phyloP scores from a whole-genome alignment of 1,140 invertebrate species.

The Megalonaias nervosa region DNA sequence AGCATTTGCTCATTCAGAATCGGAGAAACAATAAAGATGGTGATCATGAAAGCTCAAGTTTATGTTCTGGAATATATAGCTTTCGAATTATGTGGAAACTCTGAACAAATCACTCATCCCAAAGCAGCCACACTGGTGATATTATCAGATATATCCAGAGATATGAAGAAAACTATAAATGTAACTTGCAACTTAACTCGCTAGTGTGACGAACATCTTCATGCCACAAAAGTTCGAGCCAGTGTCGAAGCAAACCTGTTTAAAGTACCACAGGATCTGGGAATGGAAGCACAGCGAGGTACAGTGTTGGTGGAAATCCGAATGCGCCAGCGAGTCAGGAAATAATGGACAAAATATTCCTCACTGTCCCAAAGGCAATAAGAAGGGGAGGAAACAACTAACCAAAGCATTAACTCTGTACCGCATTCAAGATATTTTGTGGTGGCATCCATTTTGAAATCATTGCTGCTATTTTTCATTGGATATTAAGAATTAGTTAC shows the following conservation, averaged over 20 bases:
- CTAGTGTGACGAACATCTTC: slow-evolving; percentile 35
- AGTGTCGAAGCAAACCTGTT: slow-evolving; percentile 50
- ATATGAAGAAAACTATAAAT: slow-evolving; percentile 45
- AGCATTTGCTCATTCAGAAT: slow-evolving; percentile 44
- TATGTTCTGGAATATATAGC: slow-evolving; percentile 28
- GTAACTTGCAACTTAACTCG: slow-evolving; percentile 39
- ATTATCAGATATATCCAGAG: slow-evolving; percentile 51
- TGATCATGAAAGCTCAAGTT: slow-evolving; percentile 21
- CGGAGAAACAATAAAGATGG: slow-evolving; percentile 28
- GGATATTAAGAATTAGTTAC: too few species aligned
- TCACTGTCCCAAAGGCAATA: slow-evolving; percentile 40
- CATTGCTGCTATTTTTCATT: too few species aligned
- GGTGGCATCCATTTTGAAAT: too few species aligned
- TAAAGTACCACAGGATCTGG: slow-evolving; percentile 45
- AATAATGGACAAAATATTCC: slow-evolving; percentile 44
- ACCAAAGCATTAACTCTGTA: slow-evolving; percentile 22
- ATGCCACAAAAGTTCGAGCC: slow-evolving; percentile 34
- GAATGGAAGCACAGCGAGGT: slow-evolving; percentile 41
- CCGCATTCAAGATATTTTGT: background rate
- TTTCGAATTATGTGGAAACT: slow-evolving; percentile 41
- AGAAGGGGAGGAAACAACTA: slow-evolving; percentile 34
- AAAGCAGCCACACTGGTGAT: slow-evolving; percentile 51
- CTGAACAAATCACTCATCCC: slow-evolving; percentile 51
- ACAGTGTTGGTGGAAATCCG: slow-evolving; percentile 29
- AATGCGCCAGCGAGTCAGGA: slow-evolving; percentile 35